Percentiles rank a stretch among this genome's conserved stretches.
These are phyloP conservation scores for Zapornia atra DNA, from an alignment of 2,113 vertebrate genomes.

Conservation along the genomic window DNA sequence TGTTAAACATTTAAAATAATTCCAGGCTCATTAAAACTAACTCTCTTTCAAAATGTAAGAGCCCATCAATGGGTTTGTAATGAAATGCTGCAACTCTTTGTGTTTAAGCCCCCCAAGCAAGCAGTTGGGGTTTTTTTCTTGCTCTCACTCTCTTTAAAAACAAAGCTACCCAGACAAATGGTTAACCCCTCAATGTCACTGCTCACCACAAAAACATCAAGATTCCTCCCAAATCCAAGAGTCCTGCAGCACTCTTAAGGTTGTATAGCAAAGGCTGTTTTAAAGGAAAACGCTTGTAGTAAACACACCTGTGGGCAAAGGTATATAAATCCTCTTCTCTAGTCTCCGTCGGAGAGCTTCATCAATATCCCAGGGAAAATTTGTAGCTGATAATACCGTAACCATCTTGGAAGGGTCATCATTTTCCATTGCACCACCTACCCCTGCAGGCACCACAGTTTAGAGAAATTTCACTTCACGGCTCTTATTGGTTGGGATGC, in stretches of 20 bases:
- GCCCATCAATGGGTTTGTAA: conserved; percentile 9
- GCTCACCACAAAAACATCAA: neutral
- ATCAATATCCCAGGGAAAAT: conserved; percentile 87
- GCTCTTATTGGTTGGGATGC: neutral
- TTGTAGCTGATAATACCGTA: conserved; percentile 85
- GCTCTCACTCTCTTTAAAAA: conserved; percentile 14
- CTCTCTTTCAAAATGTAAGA: conserved; percentile 41
- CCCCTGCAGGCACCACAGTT: conserved; percentile 67
- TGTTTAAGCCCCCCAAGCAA: conserved; percentile 36
- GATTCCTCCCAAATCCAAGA: neutral
- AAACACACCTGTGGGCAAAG: conserved; percentile 80
- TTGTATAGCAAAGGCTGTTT: neutral
- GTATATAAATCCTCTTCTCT: conserved; percentile 86
- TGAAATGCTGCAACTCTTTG: conserved; percentile 15
- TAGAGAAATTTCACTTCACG: neutral
- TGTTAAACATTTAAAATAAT: conserved; percentile 60
- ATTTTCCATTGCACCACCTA: conserved; percentile 82
- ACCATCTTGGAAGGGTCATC: conserved; percentile 87
- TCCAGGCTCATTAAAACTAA: conserved; percentile 57
- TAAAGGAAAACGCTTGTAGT: neutral
- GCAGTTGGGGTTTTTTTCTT: neutral
- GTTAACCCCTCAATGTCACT: conserved; percentile 43
- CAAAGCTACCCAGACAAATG: neutral
- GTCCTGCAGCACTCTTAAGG: neutral
- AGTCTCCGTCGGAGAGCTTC: conserved; percentile 83